These are phyloP conservation scores for Nicator chloris DNA, from an alignment of 2,113 vertebrate genomes.

Conservation along the genomic window DNA sequence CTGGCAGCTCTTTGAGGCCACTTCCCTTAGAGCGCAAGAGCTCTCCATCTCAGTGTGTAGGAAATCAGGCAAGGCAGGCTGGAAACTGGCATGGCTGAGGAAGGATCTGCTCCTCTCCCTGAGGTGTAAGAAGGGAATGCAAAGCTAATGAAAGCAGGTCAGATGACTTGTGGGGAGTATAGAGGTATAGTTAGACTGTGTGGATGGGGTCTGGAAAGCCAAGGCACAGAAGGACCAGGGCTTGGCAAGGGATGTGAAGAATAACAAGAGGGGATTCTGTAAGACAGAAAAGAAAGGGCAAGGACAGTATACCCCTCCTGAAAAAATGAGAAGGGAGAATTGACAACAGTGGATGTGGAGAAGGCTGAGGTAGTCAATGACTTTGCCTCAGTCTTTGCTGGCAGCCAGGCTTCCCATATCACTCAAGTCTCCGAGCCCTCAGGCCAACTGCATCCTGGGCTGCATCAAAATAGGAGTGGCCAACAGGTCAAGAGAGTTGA, in stretches of 20 bases:
- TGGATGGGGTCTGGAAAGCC: background rate
- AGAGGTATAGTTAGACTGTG: background rate
- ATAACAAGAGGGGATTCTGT: background rate
- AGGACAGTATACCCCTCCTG: background rate
- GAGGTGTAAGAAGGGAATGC: background rate
- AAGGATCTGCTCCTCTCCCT: background rate
- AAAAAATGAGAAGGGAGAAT: background rate
- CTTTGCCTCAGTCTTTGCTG: background rate
- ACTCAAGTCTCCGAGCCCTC: background rate
- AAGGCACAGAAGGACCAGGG: background rate
- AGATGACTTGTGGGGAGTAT: background rate
- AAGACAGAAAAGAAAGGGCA: background rate
- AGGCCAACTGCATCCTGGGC: background rate
- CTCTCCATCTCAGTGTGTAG: background rate
- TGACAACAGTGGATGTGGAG: background rate
- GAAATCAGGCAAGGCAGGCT: background rate
- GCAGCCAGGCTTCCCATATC: background rate
- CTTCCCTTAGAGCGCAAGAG: background rate
- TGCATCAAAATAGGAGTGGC: background rate
- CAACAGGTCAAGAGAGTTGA: background rate
- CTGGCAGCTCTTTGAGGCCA: background rate
- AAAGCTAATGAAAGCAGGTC: background rate
- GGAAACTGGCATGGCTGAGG: background rate
- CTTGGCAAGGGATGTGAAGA: background rate
- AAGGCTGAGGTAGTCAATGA: background rate